Evolutionary conservation across 2,888 invertebrate species (phyloP).

Genomic region (Gymnosoma rotundatum): DNA sequence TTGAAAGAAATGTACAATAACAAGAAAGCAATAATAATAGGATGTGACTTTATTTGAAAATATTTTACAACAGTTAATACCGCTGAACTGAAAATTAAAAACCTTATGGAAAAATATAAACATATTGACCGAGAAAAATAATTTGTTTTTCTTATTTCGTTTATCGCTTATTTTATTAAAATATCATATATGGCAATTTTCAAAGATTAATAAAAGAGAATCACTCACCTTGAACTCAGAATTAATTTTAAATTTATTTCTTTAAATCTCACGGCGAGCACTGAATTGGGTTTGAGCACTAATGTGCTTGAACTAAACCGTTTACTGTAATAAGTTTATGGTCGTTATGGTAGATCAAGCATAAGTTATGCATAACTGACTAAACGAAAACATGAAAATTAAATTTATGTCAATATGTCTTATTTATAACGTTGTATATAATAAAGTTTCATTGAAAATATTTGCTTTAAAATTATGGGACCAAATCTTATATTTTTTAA

Average conservation of each 20-base stretch:
- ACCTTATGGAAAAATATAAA: no score
- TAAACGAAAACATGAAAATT: constrained; percentile 1
- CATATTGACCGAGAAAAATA: no score
- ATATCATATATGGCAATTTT: not conserved
- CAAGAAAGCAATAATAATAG: no score
- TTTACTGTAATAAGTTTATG: constrained; percentile 43
- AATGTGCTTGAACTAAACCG: not conserved
- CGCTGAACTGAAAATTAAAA: no score
- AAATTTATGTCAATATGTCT: not conserved
- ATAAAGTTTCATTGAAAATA: no score
- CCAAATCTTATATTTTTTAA: no score
- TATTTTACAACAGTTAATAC: not conserved
- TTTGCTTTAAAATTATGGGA: no score
- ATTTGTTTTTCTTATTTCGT: no score
- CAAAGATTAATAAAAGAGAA: not conserved
- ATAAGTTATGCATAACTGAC: constrained; percentile 47
- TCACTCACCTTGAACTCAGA: constrained; percentile 40
- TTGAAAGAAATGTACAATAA: no score
- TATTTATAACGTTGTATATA: no score
- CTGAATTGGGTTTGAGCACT: constrained; percentile 19
- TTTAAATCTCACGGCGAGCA: constrained; percentile 18
- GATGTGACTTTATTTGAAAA: not conserved
- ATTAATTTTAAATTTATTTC: constrained; percentile 1
- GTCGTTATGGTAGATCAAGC: constrained; percentile 60
- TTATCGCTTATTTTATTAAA: no score